Base-by-base conservation (phyloP, 2,797 vertebrate genomes). In the Phaenicophaeus curvirostris region DNA sequence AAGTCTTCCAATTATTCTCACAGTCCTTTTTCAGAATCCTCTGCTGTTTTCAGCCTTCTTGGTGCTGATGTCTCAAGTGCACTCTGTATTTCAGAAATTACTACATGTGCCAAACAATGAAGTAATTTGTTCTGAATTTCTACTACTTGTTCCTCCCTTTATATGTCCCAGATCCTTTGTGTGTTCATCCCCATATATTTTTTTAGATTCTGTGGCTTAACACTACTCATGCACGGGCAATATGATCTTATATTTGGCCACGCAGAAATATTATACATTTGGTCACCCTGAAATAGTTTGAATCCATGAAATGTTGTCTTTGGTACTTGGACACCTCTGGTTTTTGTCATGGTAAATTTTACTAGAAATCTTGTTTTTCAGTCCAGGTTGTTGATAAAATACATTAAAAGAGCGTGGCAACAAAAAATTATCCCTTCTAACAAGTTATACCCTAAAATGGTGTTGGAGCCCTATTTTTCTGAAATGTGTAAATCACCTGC, bases 121-220 rank as follows among this genome's bases (percentile, higher is more conserved):
- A 89, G 90, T 95, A 10, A 96, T 95, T 91, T 96, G 88, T 95
- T 89, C 96, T 85, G 88, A 94, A 53, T 93, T 94, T 88, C 95
- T 96, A 27, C 85, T 91, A 88, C 46, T 90, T 94, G 62, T 87
- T 96, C 63, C 71, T 95, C 83, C 37, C 51, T 95, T 91, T 94
- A 71, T 92, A 77, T 91, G 87, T 95, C 71, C 77, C 74, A 87
- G 55, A 87, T 91, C 73, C 77, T 93, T 53, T 89, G 74, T 88
- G 88, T 80, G 57, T 90, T 94, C 71, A 90, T 94, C 59, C 74
- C 11, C 33, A 57, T 30, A 76, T 86, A 73, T 69, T 87, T 76
- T 84, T 62, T 88, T 76, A 55, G 53, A 53, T 76, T 89, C 71
- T 67, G 67, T 91, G 88, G 51, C 41, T 91, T 84, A 53, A 53